Evolutionary conservation across 2,113 vertebrate genomes (phyloP), one percentile per base, ranked within the genome.

Genomic region (Motacilla tschutschensis): DNA sequence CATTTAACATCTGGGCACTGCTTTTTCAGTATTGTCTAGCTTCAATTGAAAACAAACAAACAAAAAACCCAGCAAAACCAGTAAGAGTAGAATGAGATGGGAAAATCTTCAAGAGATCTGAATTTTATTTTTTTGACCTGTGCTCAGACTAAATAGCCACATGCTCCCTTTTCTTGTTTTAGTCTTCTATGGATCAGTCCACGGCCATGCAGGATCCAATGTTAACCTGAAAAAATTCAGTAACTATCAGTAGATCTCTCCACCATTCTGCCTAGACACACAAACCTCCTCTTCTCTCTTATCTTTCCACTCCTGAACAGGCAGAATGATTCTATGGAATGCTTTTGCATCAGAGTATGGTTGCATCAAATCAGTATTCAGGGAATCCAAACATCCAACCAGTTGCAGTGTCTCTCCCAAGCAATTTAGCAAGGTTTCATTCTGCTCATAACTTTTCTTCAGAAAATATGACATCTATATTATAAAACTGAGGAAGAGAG

Each of bases 401-500:
- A 53, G 38, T 65, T n/a, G 15, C 59, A 79, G 26, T 33, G 35
- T 62, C 65, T 73, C 78, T 89, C 59, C 71, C 51, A 70, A 67
- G 74, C 13, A 62, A 88, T 76, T 88, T 47, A 80, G 10, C n/a
- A 83, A 83, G n/a, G 59, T 82, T 92, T 69, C 57, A 66, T 15
- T 55, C 38, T 78, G 46, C 48, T 88, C 82, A 76, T 79, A 88
- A 91, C 55, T 75, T 69, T 51, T 66, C 84, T 85, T 76, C 63
- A 79, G 77, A 83, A 93, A 92, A 66, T 79, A 83, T 64, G 55
- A 76, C 38, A 77, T 84, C 46, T 43, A 5, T 84, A 79, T 84
- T 82, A 67, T 4, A 71, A 67, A 88, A 84, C 0, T 55, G 70
- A 92, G 33, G 58, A 72, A 83, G 54, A 89, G 48, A 85, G 40